These are phyloP conservation scores for Lycopodina hypogea DNA, from an alignment of 37 sponge, comb jelly and placozoan genomes.

Conservation along the genomic window DNA sequence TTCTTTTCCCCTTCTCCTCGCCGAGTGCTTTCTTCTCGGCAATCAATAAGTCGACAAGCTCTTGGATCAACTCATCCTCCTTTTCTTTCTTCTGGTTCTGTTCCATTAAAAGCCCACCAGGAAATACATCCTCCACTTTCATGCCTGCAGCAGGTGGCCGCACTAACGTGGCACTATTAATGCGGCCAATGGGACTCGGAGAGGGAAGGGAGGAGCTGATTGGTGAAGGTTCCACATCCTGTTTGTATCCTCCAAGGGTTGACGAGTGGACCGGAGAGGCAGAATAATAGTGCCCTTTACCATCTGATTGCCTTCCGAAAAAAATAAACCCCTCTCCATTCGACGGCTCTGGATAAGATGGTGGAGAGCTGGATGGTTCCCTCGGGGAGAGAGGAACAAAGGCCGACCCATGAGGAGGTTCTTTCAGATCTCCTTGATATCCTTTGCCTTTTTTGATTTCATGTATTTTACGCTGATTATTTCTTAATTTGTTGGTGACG, in stretches of 20 bases:
- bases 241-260: neutral
- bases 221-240: too few relatives aligned
- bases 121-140: neutral
- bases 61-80: neutral
- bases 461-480: neutral
- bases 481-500: neutral
- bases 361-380: neutral
- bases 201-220: too few relatives aligned
- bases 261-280: conserved; percentile 38
- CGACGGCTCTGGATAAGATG: neutral
- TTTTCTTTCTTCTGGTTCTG: too few relatives aligned
- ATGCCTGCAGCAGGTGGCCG: neutral
- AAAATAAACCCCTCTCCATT: conserved; percentile 14
- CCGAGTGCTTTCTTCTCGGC: neutral
- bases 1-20: neutral
- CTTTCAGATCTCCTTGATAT: neutral
- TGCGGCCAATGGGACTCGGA: too few relatives aligned
- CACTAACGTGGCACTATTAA: too few relatives aligned
- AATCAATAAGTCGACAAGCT: neutral
- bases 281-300: conserved; percentile 37
- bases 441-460: neutral
- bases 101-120: too few relatives aligned
- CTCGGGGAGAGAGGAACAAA: neutral
- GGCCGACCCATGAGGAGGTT: neutral
- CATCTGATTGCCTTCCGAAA: conserved; percentile 46